phyloP scores from a whole-genome alignment of 2,797 vertebrate genomes.

The Cyprinodon diabolis region DNA sequence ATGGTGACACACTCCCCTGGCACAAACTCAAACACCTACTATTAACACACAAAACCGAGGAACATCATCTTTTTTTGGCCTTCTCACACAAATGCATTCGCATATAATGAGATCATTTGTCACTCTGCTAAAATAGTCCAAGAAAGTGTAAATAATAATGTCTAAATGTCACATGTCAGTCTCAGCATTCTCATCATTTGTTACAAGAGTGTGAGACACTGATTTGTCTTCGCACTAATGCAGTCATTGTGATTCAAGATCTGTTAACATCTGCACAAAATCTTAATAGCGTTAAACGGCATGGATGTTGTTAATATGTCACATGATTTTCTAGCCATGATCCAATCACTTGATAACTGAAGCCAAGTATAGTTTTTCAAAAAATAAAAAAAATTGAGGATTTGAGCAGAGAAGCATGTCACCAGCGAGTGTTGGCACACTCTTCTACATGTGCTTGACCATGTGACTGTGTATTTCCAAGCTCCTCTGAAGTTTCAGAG shows the following conservation, averaged over 20 bases:
- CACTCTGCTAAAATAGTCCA: constrained; percentile 50
- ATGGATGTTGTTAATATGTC: constrained; percentile 69
- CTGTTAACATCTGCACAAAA: constrained; percentile 55
- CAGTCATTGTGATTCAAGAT: constrained; percentile 72
- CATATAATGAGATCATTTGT: constrained; percentile 74
- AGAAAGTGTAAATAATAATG: constrained; percentile 60
- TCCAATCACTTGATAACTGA: constrained; percentile 50
- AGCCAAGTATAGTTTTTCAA: constrained; percentile 38
- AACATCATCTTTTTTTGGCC: constrained; percentile 17
- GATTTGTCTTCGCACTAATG: constrained; percentile 68
- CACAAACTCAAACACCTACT: constrained; percentile 12
- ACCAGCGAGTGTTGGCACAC: background rate
- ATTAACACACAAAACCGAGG: background rate
- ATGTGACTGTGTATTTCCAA: constrained; percentile 2
- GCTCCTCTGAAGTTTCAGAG: constrained; percentile 12
- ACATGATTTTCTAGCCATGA: constrained; percentile 73
- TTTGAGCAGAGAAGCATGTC: constrained; percentile 22
- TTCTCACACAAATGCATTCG: constrained; percentile 51
- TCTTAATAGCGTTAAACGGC: constrained; percentile 59
- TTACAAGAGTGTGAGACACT: constrained; percentile 59
- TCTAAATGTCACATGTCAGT: constrained; percentile 74
- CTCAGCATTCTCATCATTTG: constrained; percentile 68
- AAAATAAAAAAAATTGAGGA: constrained; percentile 32
- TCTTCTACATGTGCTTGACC: background rate
- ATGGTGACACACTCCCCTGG: constrained; percentile 36